Base-by-base conservation (phyloP, 2,888 invertebrate species). In the Sarcophaga subvicina region DNA sequence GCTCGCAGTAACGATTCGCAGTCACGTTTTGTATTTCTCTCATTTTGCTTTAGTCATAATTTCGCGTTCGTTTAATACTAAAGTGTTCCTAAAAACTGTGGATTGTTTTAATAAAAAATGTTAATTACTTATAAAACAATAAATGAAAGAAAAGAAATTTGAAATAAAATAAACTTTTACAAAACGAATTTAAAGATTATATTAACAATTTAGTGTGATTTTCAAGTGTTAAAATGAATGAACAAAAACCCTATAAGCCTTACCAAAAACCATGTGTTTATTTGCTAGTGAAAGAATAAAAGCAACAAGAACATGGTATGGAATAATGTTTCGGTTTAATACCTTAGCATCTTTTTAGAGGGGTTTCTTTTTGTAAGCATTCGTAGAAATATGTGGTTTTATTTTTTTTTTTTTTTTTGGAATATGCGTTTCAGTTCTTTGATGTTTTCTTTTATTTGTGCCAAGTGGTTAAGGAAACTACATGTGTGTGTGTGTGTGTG, bases 31-130 rank as follows among this genome's bases (percentile, higher is more conserved):
- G 59, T 72, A 8, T 75, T 54, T 85, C 83, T 82, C 4, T 17
- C 47, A 17, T 59, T 85, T 81, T 78, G 73, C 62, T 86, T 86
- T 86, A 79, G 78, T 86, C 71, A 37, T 59, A 71, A 64, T 79
- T 86, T 86, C 75, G 82, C 47, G 71, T 82, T 86, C 59, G 73
- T 8, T 77, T 70, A 37, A 37, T 67, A 49, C 4, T 47, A 72
- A 67, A 73, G 80, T 72, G 37, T 10, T 67, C n/a, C 60, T 54
- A 47, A 25, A 54, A 14, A 37, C 20, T 69, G 20, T 64, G 12
- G 2, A 47, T 1, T 27, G 62, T 47, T 47, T 70, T 54, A 20
- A 11, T 27, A 27, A 63, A 49, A 25, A 17, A 17, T 59, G 17
- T 59, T 59, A 59, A 14, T 3, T 67, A 69, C 22, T 49, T 69